Evolutionary conservation across 2,797 vertebrate genomes (phyloP).

Genomic region (Rhinoraja longicauda): DNA sequence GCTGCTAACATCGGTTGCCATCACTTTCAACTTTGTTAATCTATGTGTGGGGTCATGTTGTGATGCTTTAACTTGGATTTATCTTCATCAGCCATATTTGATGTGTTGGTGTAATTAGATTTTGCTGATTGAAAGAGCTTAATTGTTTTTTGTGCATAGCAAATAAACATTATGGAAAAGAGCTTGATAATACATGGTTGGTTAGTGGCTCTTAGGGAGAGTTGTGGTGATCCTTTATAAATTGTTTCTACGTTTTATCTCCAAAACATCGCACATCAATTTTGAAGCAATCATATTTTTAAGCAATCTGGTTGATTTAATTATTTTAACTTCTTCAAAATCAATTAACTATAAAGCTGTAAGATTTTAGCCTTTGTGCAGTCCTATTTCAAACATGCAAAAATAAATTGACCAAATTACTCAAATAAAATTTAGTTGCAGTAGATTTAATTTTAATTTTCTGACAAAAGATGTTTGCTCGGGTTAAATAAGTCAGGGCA

Average conservation of each 20-base stretch:
- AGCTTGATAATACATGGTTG: background rate
- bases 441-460: background rate
- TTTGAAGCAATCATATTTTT: conserved; percentile 1
- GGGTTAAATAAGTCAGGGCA: background rate
- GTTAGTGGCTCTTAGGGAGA: background rate
- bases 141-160: background rate
- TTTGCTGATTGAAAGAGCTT: background rate
- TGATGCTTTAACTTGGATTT: background rate
- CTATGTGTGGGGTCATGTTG: background rate
- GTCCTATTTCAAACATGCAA: background rate
- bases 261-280: background rate
- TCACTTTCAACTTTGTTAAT: background rate
- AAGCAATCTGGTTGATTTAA: background rate
- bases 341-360: background rate
- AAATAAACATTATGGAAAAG: background rate
- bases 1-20: background rate
- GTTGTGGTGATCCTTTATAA: background rate
- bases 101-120: background rate
- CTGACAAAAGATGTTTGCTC: background rate
- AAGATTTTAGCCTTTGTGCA: background rate
- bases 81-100: background rate
- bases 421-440: background rate
- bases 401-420: background rate
- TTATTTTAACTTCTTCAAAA: background rate
- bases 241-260: conserved; percentile 1